Evolutionary conservation across 1,140 invertebrate species (phyloP).

Genomic region (Dufourea novaeangliae): DNA sequence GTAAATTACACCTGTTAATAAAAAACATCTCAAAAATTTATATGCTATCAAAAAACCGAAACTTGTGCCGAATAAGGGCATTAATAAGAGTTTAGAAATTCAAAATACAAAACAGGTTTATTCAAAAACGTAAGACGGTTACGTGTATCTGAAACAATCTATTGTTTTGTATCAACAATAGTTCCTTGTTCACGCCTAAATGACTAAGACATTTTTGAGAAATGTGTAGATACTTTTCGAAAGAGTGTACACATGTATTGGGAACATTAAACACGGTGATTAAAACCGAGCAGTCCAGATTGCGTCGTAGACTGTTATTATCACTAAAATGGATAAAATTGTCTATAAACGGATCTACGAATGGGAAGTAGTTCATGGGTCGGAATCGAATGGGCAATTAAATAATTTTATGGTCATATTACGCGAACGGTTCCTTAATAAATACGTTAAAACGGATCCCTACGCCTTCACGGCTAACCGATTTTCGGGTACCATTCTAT

Average conservation of each 20-base stretch:
- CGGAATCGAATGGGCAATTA: conserved; percentile 44
- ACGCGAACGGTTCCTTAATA: conserved; percentile 51
- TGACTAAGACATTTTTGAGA: conserved; percentile 52
- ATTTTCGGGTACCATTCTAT: background rate
- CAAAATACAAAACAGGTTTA: no score
- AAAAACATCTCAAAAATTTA: background rate
- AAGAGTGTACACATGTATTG: conserved; percentile 47
- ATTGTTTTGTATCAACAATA: conserved; percentile 34
- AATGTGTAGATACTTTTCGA: conserved; percentile 34
- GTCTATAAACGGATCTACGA: background rate
- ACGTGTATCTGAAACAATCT: conserved; percentile 16
- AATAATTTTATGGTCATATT: conserved; percentile 58
- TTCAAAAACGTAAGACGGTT: no score
- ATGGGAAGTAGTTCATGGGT: background rate
- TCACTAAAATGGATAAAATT: conserved; percentile 17
- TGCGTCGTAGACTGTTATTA: conserved; percentile 50
- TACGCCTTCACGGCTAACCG: background rate
- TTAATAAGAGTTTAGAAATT: no score
- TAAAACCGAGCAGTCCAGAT: conserved; percentile 14
- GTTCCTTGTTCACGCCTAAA: conserved; percentile 53
- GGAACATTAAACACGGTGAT: conserved; percentile 47
- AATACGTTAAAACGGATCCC: conserved; percentile 45
- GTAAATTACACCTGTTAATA: background rate
- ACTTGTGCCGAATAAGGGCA: background rate
- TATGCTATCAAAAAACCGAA: background rate